Percentiles rank a stretch among this genome's conserved stretches.
phyloP scores from a whole-genome alignment of 92 coral and sea anemone species.

The Phenganax subtilis region DNA sequence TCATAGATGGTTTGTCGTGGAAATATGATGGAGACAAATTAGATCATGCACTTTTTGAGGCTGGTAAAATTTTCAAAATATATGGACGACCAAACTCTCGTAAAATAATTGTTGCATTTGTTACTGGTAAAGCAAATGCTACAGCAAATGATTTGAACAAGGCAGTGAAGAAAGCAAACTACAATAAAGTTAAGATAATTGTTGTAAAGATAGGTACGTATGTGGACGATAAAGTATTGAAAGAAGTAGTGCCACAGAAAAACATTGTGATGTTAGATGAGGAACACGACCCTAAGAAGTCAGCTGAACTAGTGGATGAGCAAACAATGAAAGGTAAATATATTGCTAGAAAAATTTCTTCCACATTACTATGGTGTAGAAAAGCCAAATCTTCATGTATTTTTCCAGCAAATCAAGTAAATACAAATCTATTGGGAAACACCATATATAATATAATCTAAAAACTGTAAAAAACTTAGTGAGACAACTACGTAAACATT shows the following conservation, averaged over 20 bases:
- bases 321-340: constrained; percentile 10
- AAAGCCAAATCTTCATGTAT: background rate
- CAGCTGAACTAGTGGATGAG: constrained; percentile 48
- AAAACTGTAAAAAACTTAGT: no score
- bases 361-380: background rate
- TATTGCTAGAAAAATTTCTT: background rate
- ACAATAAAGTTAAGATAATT: constrained; percentile 53
- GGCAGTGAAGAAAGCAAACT: constrained; percentile 52
- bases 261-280: constrained; percentile 57
- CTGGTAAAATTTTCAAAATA: constrained; percentile 59
- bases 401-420: background rate
- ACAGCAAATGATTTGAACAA: constrained; percentile 52
- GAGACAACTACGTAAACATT: background rate
- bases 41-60: constrained; percentile 55
- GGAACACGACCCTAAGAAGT: constrained; percentile 55
- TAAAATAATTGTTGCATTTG: constrained; percentile 67
- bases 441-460: no score
- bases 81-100: constrained; percentile 70
- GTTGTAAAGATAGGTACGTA: constrained; percentile 73
- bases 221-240: constrained; percentile 48
- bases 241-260: constrained; percentile 44
- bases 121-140: constrained; percentile 64
- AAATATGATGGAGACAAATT: constrained; percentile 57
- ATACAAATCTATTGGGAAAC: background rate
- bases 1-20: constrained; percentile 48